Conservation (phyloP, 2,888 invertebrate species). For the Nomada hirtipes region DNA sequence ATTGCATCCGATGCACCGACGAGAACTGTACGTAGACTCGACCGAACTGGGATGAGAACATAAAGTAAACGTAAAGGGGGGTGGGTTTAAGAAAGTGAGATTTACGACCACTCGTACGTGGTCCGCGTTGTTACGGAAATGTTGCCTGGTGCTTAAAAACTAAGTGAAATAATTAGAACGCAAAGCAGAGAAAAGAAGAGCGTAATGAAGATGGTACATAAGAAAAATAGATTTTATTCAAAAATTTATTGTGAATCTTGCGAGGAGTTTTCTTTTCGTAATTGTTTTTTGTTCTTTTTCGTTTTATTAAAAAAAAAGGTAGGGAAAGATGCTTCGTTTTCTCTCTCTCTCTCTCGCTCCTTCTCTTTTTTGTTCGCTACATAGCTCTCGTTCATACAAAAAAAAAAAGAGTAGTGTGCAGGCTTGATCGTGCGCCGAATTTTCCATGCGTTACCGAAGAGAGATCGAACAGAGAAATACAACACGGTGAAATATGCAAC, state of each 20-base stretch:
- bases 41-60: slow-evolving; percentile 8
- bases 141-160: neutral
- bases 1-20: slow-evolving; percentile 63
- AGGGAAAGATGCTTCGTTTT: slow-evolving; percentile 19
- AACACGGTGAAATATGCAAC: slow-evolving; percentile 36
- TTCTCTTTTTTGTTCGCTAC: slow-evolving; percentile 18
- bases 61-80: neutral
- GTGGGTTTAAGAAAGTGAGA: neutral
- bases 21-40: slow-evolving; percentile 60
- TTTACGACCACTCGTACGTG: neutral
- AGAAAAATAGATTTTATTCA: slow-evolving; percentile 61
- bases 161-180: neutral
- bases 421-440: slow-evolving; percentile 2
- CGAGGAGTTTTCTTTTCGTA: slow-evolving; percentile 33
- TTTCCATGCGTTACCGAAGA: slow-evolving; percentile 28
- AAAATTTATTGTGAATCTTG: slow-evolving; percentile 56
- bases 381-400: slow-evolving; percentile 18
- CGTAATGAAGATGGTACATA: slow-evolving; percentile 49
- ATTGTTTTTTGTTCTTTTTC: slow-evolving; percentile 15
- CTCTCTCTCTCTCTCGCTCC: slow-evolving; percentile 1
- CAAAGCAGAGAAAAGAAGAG: slow-evolving; percentile 44
- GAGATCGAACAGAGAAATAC: slow-evolving; percentile 46
- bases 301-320: slow-evolving; percentile 23
- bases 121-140: neutral
- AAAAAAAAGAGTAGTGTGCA: slow-evolving; percentile 3